Evolutionary conservation across 2,888 invertebrate species (phyloP), one percentile per base, ranked within the genome.

Genomic region (Isotomurus palustris): DNA sequence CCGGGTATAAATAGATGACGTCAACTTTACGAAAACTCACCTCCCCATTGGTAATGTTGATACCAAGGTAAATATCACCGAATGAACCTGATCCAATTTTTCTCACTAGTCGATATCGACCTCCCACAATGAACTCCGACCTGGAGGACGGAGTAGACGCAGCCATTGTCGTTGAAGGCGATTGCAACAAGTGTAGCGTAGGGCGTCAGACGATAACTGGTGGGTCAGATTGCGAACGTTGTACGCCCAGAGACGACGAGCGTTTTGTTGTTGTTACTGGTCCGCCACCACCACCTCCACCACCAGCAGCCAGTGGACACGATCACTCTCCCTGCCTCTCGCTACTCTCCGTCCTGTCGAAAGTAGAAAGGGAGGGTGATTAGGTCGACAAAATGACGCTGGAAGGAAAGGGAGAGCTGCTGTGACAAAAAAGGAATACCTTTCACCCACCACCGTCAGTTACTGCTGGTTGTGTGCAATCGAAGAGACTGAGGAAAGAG

Each of bases 21-120:
- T n/a, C 35, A 21, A 8, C 36, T 21, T 35, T 21, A 19, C 32
- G 12, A 29, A 36, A 25, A 19, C 58, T 61, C 81, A 87, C 88
- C 85, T 91, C 91, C 78, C 91, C 91, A 82, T 87, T 90, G 76
- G 84, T 83, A 76, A 88, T 84, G 81, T 91, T 88, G 81, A 91
- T 88, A 71, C 91, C 96, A 77, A 97, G 82, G 81, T 92, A 97
- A 78, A 99, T 97, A 81, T 97, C 97, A 75, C 99, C 99, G 78
- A 99, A 99, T 70, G 97, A 97, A 72, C 99, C 99, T 79, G 94
- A 94, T 74, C 97, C 94, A 78, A 97, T 93, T 84, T 94, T 95
- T 73, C 94, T 85, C 76, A 94, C 86, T 75, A 96, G 83, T 77
- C 93, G 87, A 82, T 93, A 96, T 81, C 89, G 92, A 74, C 88